A percentile compares a stretch with the other conserved stretches of the same genome.
Evolutionary conservation across 2,888 invertebrate species (phyloP).

Genomic region (Galerucella calmariensis): DNA sequence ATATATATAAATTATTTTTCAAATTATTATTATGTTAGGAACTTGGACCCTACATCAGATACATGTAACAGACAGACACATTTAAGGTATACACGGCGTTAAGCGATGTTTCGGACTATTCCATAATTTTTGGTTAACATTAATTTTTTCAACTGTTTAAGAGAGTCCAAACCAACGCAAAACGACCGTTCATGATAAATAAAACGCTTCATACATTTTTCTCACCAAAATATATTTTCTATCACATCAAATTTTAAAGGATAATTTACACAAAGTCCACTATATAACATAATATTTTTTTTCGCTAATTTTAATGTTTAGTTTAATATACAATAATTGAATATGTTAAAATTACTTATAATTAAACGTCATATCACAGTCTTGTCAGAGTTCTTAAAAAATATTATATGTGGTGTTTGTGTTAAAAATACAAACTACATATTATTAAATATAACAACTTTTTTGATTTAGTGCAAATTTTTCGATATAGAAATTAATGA

Average conservation of each 20-base stretch:
- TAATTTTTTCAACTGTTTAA: not conserved
- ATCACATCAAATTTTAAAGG: constrained; percentile 55
- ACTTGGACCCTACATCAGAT: constrained; percentile 61
- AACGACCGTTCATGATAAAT: constrained; percentile 46
- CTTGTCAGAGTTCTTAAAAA: constrained; percentile 61
- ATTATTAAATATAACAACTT: constrained; percentile 35
- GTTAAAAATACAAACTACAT: constrained; percentile 41
- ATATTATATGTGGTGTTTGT: constrained; percentile 58
- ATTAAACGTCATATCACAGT: constrained; percentile 63
- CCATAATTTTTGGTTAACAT: too few species aligned
- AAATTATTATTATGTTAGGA: constrained; percentile 55
- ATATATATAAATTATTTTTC: constrained; percentile 36
- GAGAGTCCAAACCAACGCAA: constrained; percentile 15
- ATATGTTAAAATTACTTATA: constrained; percentile 58
- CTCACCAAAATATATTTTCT: constrained; percentile 61
- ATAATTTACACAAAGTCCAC: constrained; percentile 57
- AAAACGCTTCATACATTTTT: constrained; percentile 54
- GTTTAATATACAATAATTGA: constrained; percentile 55
- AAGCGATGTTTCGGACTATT: constrained; percentile 3
- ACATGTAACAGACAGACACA: constrained; percentile 54
- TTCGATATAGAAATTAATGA: not conserved
- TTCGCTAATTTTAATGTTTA: constrained; percentile 48
- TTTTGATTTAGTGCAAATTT: constrained; percentile 14
- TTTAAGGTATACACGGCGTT: constrained; percentile 47
- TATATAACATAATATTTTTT: constrained; percentile 55